Conservation (phyloP, 2,797 vertebrate genomes). For the Gila robusta region DNA sequence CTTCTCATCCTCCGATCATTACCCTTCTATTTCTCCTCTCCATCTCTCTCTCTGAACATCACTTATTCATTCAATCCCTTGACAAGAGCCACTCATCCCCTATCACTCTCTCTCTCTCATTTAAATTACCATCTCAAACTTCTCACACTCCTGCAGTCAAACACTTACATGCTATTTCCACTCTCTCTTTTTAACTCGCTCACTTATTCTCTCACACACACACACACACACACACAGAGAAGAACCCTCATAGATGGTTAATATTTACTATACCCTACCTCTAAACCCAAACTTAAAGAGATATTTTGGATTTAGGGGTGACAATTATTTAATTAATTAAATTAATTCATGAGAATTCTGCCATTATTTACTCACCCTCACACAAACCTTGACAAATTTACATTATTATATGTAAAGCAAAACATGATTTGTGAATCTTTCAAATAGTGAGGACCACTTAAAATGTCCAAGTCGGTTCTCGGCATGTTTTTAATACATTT, state of each 20-base stretch:
- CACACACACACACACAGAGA: not conserved
- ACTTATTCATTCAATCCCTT: constrained; percentile 21
- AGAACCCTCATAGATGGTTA: not conserved
- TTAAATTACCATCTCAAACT: constrained; percentile 21
- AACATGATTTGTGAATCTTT: constrained; percentile 8
- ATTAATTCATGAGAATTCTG: not conserved
- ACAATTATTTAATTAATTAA: not conserved
- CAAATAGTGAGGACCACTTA: not conserved
- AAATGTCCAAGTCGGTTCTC: not conserved
- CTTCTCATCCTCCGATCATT: constrained; percentile 40
- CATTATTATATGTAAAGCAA: not conserved
- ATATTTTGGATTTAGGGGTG: not conserved
- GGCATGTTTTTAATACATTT: not conserved
- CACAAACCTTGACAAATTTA: not conserved
- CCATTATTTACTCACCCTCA: not conserved
- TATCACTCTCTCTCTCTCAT: constrained; percentile 31
- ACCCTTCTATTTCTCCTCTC: constrained; percentile 34
- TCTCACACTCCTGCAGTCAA: constrained; percentile 15
- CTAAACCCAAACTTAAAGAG: not conserved
- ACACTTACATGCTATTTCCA: not conserved
- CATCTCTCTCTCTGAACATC: constrained; percentile 21
- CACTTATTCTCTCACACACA: not conserved
- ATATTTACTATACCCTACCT: not conserved
- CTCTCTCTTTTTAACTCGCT: not conserved
- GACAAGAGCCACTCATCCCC: constrained; percentile 20